Conservation (phyloP, 1,140 invertebrate species). For the Drosophila teissieri region DNA sequence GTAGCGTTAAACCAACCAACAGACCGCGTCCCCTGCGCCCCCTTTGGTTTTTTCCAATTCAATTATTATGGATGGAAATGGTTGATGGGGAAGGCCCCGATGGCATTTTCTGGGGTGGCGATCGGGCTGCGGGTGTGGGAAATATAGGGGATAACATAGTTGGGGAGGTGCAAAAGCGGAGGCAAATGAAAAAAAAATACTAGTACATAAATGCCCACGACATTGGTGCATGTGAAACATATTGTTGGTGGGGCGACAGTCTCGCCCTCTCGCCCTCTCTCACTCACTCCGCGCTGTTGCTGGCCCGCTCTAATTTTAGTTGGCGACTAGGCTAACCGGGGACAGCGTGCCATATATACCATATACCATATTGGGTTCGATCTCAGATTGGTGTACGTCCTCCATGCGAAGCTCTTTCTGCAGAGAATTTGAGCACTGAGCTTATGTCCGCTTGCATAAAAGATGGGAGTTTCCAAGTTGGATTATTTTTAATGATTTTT, state of each 20-base stretch:
- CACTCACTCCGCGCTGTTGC: slow-evolving; percentile 10
- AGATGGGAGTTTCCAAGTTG: too few relatives aligned
- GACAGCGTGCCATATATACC: neutral
- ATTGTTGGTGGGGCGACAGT: slow-evolving; percentile 29
- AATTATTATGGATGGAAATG: slow-evolving; percentile 70
- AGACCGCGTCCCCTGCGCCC: neutral
- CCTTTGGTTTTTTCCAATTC: slow-evolving; percentile 73
- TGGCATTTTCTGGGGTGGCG: neutral
- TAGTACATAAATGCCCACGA: slow-evolving; percentile 71
- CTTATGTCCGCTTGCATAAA: too few relatives aligned
- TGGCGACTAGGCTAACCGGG: slow-evolving; percentile 18
- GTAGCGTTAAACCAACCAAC: slow-evolving; percentile 71
- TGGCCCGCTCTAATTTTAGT: slow-evolving; percentile 13
- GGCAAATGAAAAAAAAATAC: slow-evolving; percentile 9
- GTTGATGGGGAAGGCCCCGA: neutral
- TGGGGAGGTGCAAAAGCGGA: slow-evolving; percentile 19
- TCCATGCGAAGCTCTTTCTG: neutral
- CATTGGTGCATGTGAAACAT: slow-evolving; percentile 66
- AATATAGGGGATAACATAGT: slow-evolving; percentile 7
- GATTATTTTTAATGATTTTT: too few relatives aligned
- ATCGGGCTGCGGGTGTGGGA: neutral
- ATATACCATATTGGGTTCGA: slow-evolving; percentile 19
- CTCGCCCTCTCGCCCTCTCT: neutral
- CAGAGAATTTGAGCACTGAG: too few relatives aligned
- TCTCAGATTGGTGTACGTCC: neutral